phyloP scores from a whole-genome alignment of 2,888 invertebrate species.

The Pheosia gnoma region DNA sequence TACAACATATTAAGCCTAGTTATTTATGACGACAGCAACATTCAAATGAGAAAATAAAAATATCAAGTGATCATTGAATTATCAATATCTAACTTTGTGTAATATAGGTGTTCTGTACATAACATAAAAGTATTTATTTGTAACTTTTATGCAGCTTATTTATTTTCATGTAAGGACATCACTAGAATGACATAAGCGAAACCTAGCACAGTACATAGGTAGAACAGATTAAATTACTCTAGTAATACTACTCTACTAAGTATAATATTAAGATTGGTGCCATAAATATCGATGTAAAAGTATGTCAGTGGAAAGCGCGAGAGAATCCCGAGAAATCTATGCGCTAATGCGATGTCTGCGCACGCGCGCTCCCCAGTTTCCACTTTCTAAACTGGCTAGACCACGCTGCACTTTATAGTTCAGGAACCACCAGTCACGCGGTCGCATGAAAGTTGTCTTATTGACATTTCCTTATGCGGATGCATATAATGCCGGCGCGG shows the following conservation, averaged over 20 bases:
- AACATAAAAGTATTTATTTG: too few relatives aligned
- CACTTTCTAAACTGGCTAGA: slow-evolving; percentile 81
- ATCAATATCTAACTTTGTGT: too few relatives aligned
- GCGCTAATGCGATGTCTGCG: slow-evolving; percentile 66
- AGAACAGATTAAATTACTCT: neutral
- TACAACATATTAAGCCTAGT: too few relatives aligned
- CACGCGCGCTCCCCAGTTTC: slow-evolving; percentile 69
- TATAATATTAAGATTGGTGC: slow-evolving; percentile 14
- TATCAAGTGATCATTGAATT: too few relatives aligned
- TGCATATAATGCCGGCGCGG: slow-evolving; percentile 25
- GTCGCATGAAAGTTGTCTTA: slow-evolving; percentile 72
- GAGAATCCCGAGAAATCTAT: slow-evolving; percentile 82
- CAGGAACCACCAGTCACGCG: slow-evolving; percentile 69
- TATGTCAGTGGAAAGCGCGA: slow-evolving; percentile 83
- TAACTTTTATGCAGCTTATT: too few relatives aligned
- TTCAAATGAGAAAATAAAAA: too few relatives aligned
- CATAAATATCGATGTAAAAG: slow-evolving; percentile 59
- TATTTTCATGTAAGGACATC: too few relatives aligned
- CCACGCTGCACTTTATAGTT: slow-evolving; percentile 69
- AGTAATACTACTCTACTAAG: too few relatives aligned
- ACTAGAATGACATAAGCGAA: neutral
- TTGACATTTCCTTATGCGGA: slow-evolving; percentile 69
- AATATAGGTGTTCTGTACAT: too few relatives aligned
- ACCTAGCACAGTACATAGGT: too few relatives aligned
- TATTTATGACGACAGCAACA: too few relatives aligned